Base-by-base conservation (phyloP, 2,888 invertebrate species). In the Conops quadrifasciatus region DNA sequence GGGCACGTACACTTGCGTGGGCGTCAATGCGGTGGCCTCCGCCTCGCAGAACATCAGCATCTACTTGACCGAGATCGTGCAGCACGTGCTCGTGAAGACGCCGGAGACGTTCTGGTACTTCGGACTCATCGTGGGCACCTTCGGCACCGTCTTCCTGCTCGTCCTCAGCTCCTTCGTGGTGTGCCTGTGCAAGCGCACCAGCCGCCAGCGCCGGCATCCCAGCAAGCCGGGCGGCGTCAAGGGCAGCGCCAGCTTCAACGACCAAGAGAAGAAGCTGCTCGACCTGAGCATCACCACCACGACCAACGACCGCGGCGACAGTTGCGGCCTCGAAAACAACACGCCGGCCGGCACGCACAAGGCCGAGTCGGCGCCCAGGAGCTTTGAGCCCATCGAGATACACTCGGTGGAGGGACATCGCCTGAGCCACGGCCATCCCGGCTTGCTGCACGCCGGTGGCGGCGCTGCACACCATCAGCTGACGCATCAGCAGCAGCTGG, bases 241-340 rank as follows among this genome's bases (percentile, higher is more conserved):
- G 79, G 90, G 91, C 60, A 93, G 93, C 84, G 90, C 93, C 1
- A 94, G 94, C 82, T 94, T 94, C 81, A 94, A 93, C 63, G 95
- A 95, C 80, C 95, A 95, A 87, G 94, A 95, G 81, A 94, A 95
- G 85, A 94, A 94, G 81, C 87, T 95, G 71, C 87, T 95, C 74
- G 94, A 94, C 78, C 90, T 94, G 21, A 94, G 94, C 76, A 91
- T 91, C 49, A 91, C 91, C 16, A 91, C 91, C 7, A 91, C 91
- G 5, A 91, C 91, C 0, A 89, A 89, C 36, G 89, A 89, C 75
- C 86, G 89, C 7, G 89, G 86, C 67, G 88, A 88, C 70, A 91
- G 91, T 79, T 90, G 90, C 78, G 88, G 90, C 75, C 83, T 85
- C 64, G 88, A 91, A 45, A 92, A 92, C 79, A 83, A 82, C 72